Percentiles rank a stretch among this genome's conserved stretches.
Evolutionary conservation across 37 sponge, comb jelly and placozoan species (phyloP).

Genomic region (Hormiphora californensis): DNA sequence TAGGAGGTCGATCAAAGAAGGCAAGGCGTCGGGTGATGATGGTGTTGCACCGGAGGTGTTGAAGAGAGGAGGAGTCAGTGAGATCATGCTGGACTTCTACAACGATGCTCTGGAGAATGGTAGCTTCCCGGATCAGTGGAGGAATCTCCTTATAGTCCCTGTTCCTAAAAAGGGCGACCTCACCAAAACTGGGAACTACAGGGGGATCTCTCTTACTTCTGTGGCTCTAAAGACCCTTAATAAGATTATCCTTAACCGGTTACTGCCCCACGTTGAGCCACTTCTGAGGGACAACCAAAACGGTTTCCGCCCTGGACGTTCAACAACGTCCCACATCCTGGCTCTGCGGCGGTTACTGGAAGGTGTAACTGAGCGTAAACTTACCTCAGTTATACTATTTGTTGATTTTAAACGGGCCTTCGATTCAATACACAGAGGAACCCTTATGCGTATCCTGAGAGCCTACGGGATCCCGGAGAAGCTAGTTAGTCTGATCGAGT

Average conservation of each 20-base stretch:
- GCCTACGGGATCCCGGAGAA: conserved; percentile 18
- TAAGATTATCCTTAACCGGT: neutral
- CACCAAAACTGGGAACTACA: neutral
- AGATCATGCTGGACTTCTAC: conserved; percentile 13
- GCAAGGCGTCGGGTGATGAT: neutral
- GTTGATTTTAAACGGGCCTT: neutral
- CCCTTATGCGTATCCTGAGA: neutral
- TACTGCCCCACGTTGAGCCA: neutral
- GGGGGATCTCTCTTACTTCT: conserved; percentile 6
- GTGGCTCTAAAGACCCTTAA: neutral
- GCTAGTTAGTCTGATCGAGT: conserved; percentile 1
- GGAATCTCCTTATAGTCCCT: too few species aligned
- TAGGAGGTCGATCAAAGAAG: neutral
- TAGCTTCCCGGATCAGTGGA: neutral
- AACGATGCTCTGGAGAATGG: neutral
- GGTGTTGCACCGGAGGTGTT: neutral
- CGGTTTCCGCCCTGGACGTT: neutral
- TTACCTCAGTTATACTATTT: neutral
- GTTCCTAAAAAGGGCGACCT: neutral
- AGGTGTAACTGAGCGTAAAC: neutral
- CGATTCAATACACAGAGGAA: neutral
- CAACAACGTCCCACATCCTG: conserved; percentile 5
- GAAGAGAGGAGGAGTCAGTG: neutral
- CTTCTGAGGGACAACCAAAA: neutral
- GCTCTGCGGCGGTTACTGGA: neutral